Percentiles rank a stretch among this genome's conserved stretches.
These are phyloP conservation scores for Anoplophora glabripennis DNA, from an alignment of 1,140 invertebrate genomes.

Conservation along the genomic window DNA sequence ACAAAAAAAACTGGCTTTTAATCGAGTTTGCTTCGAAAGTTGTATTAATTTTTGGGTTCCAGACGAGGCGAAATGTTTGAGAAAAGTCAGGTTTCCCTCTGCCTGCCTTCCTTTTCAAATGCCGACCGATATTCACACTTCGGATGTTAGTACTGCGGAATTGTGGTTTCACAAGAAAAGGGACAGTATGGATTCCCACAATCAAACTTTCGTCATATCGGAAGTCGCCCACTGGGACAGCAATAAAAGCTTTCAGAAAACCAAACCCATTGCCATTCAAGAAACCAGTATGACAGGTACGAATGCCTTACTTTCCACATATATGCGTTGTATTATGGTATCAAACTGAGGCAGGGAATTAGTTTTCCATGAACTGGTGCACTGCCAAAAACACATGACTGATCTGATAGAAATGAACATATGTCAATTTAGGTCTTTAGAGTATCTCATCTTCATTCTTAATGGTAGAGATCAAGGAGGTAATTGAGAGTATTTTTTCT, in stretches of 20 bases:
- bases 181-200: constrained; percentile 55
- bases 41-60: constrained; percentile 22
- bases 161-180: constrained; percentile 75
- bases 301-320: neutral
- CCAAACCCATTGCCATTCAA: constrained; percentile 69
- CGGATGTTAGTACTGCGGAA: constrained; percentile 69
- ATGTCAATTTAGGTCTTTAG: too few species aligned
- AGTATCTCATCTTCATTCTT: too few species aligned
- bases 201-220: constrained; percentile 75
- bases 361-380: too few species aligned
- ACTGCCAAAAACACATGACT: too few species aligned
- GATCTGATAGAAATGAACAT: too few species aligned
- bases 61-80: constrained; percentile 44
- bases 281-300: constrained; percentile 65
- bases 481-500: too few species aligned
- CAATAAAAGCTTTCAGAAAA: constrained; percentile 67
- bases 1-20: too few species aligned
- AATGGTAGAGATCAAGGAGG: too few species aligned
- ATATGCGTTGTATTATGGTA: too few species aligned
- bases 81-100: constrained; percentile 56
- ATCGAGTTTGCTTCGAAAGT: neutral
- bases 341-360: too few species aligned
- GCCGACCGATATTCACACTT: constrained; percentile 65
- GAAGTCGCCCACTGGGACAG: constrained; percentile 75
- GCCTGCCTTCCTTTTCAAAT: constrained; percentile 69